Base-by-base conservation (phyloP, 2,113 vertebrate genomes). In the Mola mola region DNA sequence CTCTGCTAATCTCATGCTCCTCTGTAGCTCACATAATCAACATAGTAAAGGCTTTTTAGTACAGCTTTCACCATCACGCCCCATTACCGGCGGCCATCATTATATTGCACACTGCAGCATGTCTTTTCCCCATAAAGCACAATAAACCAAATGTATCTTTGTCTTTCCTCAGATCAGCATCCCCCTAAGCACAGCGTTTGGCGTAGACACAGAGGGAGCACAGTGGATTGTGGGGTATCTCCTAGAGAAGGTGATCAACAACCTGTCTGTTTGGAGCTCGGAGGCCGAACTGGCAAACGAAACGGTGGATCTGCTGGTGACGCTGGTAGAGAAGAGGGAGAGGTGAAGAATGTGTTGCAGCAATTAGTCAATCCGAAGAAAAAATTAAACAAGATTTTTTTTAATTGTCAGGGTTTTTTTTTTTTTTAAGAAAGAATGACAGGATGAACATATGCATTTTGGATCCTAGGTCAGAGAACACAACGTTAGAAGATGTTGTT, bases 151-250 rank as follows among this genome's bases (percentile, higher is more conserved):
- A 41, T 12, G 11, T 9, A 43, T 33, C 33, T 5, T 20, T 40
- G 13, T 41, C 85, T 53, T 66, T 81, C 70, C 86, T 75, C 84
- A 98, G 97, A 95, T 99, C 90, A 98, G 97, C 80, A 85, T 98
- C 40, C 94, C 97, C 10, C 92, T 99, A 64, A 98, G 90, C 90
- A 95, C 95, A 42, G 97, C 97, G 5, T 99, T 99, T 84, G 97
- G 97, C 42, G 92, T 94, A 5, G 97, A 98, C 86, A 98, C 97
- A 0, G 97, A 99, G 88, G 97, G 96, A 31, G 95, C 97, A 79
- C 95, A 95, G 88, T 98, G 97, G 97, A 95, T 98, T 89, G 94
- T 99, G 84, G 96, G 96, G 85, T 99, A 98, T 85, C 96, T 99
- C 66, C 92, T 99, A 90, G 95, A 99, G 88, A 99, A 99, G 86